These are phyloP conservation scores for Fragum whitleyi DNA, from an alignment of 2,888 invertebrate species.

Conservation along the genomic window DNA sequence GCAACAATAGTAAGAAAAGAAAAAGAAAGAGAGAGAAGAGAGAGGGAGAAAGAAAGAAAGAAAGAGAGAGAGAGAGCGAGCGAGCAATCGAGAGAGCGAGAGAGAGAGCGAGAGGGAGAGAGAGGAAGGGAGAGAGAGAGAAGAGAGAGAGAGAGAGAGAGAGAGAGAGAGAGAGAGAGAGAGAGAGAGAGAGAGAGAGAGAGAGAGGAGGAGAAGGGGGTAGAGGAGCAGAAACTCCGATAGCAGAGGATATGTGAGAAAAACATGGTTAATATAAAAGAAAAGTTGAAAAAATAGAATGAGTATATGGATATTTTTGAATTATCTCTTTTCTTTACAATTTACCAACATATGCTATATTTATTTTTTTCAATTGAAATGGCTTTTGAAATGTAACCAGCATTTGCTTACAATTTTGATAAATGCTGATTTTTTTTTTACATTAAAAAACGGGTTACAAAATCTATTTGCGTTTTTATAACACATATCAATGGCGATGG, in stretches of 20 bases:
- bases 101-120: constrained; percentile 12
- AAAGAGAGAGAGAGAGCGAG: not conserved
- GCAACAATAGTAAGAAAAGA: too few relatives aligned
- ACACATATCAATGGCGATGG: not conserved
- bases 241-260: not conserved
- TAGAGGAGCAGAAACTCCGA: not conserved
- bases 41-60: constrained; percentile 2
- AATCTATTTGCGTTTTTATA: not conserved
- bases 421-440: too few relatives aligned
- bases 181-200: constrained; percentile 10
- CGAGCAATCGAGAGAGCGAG: not conserved
- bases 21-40: not conserved
- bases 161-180: not conserved
- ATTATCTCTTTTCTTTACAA: too few relatives aligned
- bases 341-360: too few relatives aligned
- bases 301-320: too few relatives aligned
- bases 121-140: constrained; percentile 14
- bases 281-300: not conserved
- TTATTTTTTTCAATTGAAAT: too few relatives aligned
- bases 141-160: constrained; percentile 2
- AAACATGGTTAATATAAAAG: not conserved
- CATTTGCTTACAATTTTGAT: not conserved
- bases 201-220: not conserved
- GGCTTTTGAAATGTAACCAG: not conserved
- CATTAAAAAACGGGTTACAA: too few relatives aligned